These are phyloP conservation scores for Desmophyllum pertusum DNA, from an alignment of 92 coral and sea anemone genomes.

Conservation along the genomic window DNA sequence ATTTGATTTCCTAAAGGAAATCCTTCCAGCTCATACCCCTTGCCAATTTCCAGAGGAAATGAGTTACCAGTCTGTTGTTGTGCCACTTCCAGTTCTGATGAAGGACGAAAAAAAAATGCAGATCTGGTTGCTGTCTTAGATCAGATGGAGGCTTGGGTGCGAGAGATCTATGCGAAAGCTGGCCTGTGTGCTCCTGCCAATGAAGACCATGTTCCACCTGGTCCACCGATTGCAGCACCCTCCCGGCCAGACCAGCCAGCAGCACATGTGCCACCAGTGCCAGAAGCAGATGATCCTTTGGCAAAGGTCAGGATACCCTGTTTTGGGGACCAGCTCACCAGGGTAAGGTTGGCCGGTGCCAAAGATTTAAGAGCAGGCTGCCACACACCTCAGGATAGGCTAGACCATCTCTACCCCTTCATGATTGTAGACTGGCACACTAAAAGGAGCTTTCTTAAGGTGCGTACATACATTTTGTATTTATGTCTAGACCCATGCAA, in stretches of 20 bases:
- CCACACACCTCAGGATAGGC: constrained; percentile 54
- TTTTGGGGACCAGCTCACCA: constrained; percentile 51
- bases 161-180: constrained; percentile 58
- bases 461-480: too few relatives aligned
- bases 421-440: constrained; percentile 58
- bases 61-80: constrained; percentile 60
- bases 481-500: too few relatives aligned
- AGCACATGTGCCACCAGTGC: constrained; percentile 31
- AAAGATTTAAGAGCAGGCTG: constrained; percentile 60
- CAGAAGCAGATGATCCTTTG: constrained; percentile 39
- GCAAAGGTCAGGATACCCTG: constrained; percentile 44
- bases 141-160: constrained; percentile 65
- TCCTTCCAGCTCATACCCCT: constrained; percentile 49
- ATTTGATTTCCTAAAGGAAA: constrained; percentile 50
- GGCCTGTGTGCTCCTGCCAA: constrained; percentile 57
- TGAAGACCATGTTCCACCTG: constrained; percentile 41
- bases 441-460: constrained; percentile 57
- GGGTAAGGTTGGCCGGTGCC: constrained; percentile 57
- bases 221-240: constrained; percentile 36
- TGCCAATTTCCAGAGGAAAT: constrained; percentile 45
- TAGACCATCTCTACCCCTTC: constrained; percentile 53
- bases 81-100: constrained; percentile 68
- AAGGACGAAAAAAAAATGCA: constrained; percentile 68
- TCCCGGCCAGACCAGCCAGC: constrained; percentile 51
- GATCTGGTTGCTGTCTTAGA: constrained; percentile 71